Evolutionary conservation across 1,140 invertebrate species (phyloP).

Genomic region (Popillia japonica): DNA sequence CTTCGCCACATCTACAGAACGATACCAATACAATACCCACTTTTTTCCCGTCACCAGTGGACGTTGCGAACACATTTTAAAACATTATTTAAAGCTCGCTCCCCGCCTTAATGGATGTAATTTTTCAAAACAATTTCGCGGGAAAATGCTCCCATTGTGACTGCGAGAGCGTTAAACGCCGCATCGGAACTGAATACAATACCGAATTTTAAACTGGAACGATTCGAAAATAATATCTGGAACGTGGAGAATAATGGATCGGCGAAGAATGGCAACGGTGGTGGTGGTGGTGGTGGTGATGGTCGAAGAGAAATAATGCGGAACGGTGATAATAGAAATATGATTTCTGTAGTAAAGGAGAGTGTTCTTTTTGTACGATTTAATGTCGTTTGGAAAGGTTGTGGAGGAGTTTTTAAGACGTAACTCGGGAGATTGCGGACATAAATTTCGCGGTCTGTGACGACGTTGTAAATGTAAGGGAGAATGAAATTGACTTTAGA

Average conservation of each 20-base stretch:
- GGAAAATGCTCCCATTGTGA: constrained; percentile 19
- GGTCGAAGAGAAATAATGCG: not conserved
- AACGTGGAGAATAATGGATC: constrained; percentile 7
- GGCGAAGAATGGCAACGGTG: not conserved
- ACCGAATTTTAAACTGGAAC: constrained; percentile 28
- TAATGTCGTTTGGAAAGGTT: not conserved
- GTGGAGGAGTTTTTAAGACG: not conserved
- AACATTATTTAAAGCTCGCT: constrained; percentile 2
- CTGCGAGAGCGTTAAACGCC: not conserved
- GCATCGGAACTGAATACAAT: constrained; percentile 23
- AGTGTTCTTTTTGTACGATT: constrained; percentile 11
- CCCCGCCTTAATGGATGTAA: not conserved
- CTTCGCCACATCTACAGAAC: not conserved
- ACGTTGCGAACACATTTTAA: not conserved
- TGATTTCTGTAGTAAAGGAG: not conserved
- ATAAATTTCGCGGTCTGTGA: not conserved
- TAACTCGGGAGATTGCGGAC: not conserved
- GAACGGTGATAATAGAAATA: constrained; percentile 11
- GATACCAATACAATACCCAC: too few species aligned
- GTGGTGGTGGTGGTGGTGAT: not conserved
- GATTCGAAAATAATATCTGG: constrained; percentile 26
- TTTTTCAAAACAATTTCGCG: constrained; percentile 33
- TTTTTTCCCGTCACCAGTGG: not conserved
- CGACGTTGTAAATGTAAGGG: too few species aligned
- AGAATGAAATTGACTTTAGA: too few species aligned